These are phyloP conservation scores for Diplodus puntazzo DNA, from an alignment of 2,797 vertebrate species.

Conservation along the genomic window DNA sequence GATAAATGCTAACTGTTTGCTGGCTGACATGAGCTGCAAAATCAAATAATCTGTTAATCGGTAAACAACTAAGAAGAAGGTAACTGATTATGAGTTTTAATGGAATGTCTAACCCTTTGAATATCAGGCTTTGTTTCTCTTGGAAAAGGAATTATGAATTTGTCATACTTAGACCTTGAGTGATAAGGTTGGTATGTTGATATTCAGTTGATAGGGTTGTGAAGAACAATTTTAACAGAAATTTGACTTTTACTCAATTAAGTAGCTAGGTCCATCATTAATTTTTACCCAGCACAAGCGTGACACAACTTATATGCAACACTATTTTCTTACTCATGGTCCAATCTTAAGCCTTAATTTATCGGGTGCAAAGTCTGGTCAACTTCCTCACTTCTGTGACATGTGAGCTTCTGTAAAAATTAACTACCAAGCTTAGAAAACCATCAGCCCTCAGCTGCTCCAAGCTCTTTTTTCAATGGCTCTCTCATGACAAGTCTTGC, in stretches of 20 bases:
- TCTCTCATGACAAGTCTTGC: constrained; percentile 19
- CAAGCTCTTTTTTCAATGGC: constrained; percentile 16
- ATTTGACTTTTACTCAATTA: neutral
- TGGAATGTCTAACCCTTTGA: neutral
- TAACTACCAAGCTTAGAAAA: neutral
- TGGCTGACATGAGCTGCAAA: too few relatives aligned
- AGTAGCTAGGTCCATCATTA: neutral
- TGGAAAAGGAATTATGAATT: neutral
- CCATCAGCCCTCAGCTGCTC: neutral
- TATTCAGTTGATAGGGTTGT: neutral
- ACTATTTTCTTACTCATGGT: neutral
- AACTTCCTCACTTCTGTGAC: neutral
- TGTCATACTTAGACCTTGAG: neutral
- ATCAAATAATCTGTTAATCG: neutral
- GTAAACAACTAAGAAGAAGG: neutral
- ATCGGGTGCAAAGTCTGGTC: neutral
- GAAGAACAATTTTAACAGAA: too few relatives aligned
- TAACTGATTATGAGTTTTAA: too few relatives aligned
- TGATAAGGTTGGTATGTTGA: neutral
- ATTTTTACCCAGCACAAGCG: neutral
- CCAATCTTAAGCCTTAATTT: neutral
- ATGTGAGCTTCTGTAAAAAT: neutral
- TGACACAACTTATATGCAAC: neutral
- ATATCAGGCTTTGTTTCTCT: neutral
- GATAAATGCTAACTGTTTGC: neutral